Conservation (phyloP, 30 jellyfish, hydroid and myxozoan genomes). For the Morbakka virulenta region DNA sequence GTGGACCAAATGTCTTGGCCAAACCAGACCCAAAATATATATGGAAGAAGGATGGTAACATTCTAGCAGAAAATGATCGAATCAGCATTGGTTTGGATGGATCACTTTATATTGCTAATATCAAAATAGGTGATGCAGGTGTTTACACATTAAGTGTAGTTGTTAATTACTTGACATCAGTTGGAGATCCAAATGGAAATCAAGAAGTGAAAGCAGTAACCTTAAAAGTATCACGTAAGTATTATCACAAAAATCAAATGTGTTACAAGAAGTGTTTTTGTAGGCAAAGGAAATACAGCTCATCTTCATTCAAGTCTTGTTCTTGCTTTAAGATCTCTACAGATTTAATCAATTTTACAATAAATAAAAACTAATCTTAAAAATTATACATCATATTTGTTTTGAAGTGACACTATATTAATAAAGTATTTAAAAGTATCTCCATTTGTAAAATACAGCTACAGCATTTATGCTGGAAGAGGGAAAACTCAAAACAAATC, state of each 20-base stretch:
- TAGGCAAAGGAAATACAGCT: background rate
- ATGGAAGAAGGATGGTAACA: conserved; percentile 73
- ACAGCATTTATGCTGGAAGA: no score
- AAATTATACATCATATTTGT: background rate
- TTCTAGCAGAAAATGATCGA: conserved; percentile 42
- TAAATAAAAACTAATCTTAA: background rate
- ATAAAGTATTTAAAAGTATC: no score
- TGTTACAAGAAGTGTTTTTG: background rate
- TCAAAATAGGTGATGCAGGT: conserved; percentile 52
- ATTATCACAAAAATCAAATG: no score
- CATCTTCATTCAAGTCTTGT: background rate
- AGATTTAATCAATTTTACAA: background rate
- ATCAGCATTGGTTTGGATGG: conserved; percentile 45
- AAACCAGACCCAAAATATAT: conserved; percentile 55
- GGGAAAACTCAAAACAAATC: no score
- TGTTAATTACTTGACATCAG: conserved; percentile 37
- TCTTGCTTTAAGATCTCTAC: background rate
- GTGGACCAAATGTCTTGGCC: conserved; percentile 33
- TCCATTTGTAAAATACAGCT: no score
- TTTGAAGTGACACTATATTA: conserved; percentile 35
- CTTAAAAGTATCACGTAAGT: conserved; percentile 45
- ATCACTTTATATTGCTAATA: conserved; percentile 59
- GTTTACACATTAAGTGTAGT: conserved; percentile 50
- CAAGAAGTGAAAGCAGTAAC: conserved; percentile 16
- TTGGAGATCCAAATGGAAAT: conserved; percentile 33